phyloP scores from a whole-genome alignment of 2,888 invertebrate species.

The Clunio marinus region DNA sequence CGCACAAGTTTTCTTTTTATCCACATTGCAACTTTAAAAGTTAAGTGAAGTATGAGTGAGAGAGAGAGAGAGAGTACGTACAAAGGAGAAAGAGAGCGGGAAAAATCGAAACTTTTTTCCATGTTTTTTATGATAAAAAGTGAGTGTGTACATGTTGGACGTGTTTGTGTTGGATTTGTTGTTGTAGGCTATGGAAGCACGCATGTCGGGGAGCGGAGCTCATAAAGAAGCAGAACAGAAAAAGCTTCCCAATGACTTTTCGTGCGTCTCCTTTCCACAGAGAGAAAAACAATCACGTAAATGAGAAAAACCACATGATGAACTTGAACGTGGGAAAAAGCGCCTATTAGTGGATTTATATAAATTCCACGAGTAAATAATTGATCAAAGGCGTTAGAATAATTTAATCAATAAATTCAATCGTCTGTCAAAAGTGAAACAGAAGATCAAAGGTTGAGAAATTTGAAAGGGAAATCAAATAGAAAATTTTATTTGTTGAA shows the following conservation, averaged over 20 bases:
- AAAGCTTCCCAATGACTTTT: too few species aligned
- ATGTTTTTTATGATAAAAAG: constrained; percentile 4
- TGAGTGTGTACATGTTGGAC: constrained; percentile 2
- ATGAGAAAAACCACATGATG: constrained; percentile 1
- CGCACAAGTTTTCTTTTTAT: constrained; percentile 4
- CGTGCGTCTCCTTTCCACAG: neutral
- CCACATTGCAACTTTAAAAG: neutral
- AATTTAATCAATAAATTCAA: neutral
- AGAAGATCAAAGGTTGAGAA: neutral
- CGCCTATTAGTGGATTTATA: neutral
- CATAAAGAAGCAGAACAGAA: too few species aligned
- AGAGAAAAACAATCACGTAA: too few species aligned
- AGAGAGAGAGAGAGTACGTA: too few species aligned
- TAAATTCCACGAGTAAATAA: neutral
- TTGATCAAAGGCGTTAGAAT: neutral
- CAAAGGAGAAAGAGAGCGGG: too few species aligned
- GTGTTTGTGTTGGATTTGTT: neutral
- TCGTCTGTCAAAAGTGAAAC: neutral
- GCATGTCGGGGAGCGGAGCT: too few species aligned
- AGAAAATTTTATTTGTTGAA: neutral
- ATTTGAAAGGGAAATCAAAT: neutral
- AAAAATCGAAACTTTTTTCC: constrained; percentile 10
- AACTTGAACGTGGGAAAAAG: constrained; percentile 1
- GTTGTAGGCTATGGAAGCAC: constrained; percentile 5
- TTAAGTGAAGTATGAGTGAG: too few species aligned